These are phyloP conservation scores for Cossypha dichroa DNA, from an alignment of 2,797 vertebrate species.

Conservation along the genomic window DNA sequence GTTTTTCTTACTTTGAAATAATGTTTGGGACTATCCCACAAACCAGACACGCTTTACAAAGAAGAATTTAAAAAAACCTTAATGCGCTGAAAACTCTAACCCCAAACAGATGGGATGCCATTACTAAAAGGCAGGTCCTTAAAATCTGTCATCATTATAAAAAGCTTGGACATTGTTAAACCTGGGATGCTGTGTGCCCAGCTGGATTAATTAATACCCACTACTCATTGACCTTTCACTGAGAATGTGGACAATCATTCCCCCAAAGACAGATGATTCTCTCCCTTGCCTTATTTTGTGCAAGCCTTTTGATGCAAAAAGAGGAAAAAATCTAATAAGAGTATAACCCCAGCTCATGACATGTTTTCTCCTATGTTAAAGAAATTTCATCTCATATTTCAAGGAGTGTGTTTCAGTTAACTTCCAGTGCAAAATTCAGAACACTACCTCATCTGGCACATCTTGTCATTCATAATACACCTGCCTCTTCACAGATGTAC, in stretches of 20 bases:
- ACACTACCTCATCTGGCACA: background rate
- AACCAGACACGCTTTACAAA: background rate
- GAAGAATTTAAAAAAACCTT: background rate
- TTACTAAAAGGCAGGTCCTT: slow-evolving; percentile 65
- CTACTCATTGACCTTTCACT: slow-evolving; percentile 77
- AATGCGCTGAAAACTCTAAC: slow-evolving; percentile 25
- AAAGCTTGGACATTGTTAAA: slow-evolving; percentile 69
- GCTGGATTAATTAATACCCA: slow-evolving; percentile 78
- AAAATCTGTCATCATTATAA: slow-evolving; percentile 72
- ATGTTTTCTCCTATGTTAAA: background rate
- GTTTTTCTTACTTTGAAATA: background rate
- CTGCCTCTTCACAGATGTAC: background rate
- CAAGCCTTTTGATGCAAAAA: slow-evolving; percentile 31
- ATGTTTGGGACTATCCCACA: background rate
- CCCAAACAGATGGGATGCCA: slow-evolving; percentile 65
- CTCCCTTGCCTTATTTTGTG: slow-evolving; percentile 37
- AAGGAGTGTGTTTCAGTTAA: background rate
- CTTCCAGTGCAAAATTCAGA: background rate
- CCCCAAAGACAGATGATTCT: slow-evolving; percentile 74
- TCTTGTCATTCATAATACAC: background rate
- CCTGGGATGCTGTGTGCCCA: slow-evolving; percentile 66
- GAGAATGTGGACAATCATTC: slow-evolving; percentile 59
- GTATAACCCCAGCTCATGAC: background rate
- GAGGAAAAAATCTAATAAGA: background rate
- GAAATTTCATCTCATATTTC: background rate